These are phyloP conservation scores for Coremacera marginata DNA, from an alignment of 2,888 invertebrate species.

Conservation along the genomic window DNA sequence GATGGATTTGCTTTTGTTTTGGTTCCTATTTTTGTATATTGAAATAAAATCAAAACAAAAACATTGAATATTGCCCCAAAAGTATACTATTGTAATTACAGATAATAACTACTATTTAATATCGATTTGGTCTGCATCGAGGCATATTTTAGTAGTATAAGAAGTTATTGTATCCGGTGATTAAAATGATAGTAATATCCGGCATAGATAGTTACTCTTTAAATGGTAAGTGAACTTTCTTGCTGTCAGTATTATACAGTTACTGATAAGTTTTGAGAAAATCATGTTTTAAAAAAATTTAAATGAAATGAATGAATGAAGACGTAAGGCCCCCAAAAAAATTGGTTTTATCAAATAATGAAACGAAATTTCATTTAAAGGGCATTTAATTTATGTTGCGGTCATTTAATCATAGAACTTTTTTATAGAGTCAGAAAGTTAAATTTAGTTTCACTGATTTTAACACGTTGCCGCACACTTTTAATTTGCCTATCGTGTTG, in stretches of 20 bases:
- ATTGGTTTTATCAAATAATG: too few species aligned
- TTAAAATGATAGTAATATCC: slow-evolving; percentile 69
- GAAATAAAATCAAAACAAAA: background rate
- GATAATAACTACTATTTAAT: background rate
- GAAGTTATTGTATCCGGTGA: background rate
- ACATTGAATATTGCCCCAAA: background rate
- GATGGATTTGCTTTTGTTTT: slow-evolving; percentile 13
- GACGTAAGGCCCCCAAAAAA: too few species aligned
- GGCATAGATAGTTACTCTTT: slow-evolving; percentile 68
- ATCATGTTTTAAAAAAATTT: too few species aligned
- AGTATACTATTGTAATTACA: background rate
- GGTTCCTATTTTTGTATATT: background rate
- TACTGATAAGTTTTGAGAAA: too few species aligned
- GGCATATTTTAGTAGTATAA: background rate
- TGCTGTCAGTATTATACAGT: background rate
- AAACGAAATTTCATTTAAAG: too few species aligned
- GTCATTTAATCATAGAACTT: too few species aligned
- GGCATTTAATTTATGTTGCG: too few species aligned
- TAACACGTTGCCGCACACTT: too few species aligned
- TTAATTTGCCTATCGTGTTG: too few species aligned
- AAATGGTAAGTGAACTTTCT: slow-evolving; percentile 63
- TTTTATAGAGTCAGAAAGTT: too few species aligned
- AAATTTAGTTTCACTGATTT: too few species aligned
- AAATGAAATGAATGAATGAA: too few species aligned
- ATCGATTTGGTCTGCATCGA: background rate